Evolutionary conservation across 2,113 vertebrate genomes (phyloP).

Genomic region (Pituophis catenifer): DNA sequence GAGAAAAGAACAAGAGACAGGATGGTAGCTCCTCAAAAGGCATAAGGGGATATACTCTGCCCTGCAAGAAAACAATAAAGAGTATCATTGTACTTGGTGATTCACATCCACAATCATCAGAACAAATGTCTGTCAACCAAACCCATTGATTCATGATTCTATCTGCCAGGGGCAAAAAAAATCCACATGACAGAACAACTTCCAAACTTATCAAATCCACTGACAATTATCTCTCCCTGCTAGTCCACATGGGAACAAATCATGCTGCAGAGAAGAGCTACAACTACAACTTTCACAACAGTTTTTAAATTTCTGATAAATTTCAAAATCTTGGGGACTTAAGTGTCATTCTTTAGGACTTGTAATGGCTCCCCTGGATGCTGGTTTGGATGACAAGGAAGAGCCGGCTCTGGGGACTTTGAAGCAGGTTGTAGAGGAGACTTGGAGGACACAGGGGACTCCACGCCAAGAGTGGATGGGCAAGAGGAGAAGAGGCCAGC

Average conservation of each 20-base stretch:
- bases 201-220: background rate
- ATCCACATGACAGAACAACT: background rate
- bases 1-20: background rate
- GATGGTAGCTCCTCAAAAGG: background rate
- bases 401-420: background rate
- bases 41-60: background rate
- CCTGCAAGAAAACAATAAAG: background rate
- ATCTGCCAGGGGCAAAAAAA: background rate
- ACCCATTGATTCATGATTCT: background rate
- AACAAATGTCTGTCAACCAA: background rate
- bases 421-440: background rate
- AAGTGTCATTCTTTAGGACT: background rate
- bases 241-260: background rate
- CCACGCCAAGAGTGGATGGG: background rate
- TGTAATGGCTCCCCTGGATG: background rate
- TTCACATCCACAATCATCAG: background rate
- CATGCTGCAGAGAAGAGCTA: background rate
- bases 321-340: background rate
- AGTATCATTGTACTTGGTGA: background rate
- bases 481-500: background rate
- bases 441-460: background rate
- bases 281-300: background rate
- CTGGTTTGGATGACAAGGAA: background rate
- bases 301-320: background rate
- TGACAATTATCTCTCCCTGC: background rate